Percentiles rank a stretch among this genome's conserved stretches.
These are phyloP conservation scores for Odontothrips loti DNA, from an alignment of 2,888 invertebrate species.

Conservation along the genomic window DNA sequence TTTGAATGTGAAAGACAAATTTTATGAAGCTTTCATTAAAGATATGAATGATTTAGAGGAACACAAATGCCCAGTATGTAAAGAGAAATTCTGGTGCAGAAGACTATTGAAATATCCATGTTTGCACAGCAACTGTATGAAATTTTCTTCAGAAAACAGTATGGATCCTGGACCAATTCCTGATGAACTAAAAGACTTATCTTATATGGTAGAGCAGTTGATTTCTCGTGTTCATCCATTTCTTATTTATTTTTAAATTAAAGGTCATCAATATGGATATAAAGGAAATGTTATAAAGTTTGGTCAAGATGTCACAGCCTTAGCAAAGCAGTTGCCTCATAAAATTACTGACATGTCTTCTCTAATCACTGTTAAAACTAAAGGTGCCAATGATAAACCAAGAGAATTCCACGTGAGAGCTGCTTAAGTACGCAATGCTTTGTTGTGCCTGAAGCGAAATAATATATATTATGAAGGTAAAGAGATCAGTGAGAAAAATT, in stretches of 20 bases:
- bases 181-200: conserved; percentile 21
- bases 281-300: conserved; percentile 33
- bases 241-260: conserved; percentile 29
- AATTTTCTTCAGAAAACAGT: neutral
- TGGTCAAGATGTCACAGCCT: conserved; percentile 30
- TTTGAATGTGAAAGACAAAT: neutral
- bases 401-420: neutral
- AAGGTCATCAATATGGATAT: conserved; percentile 32
- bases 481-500: conserved; percentile 3
- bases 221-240: conserved; percentile 33
- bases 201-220: conserved; percentile 31
- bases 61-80: neutral
- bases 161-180: conserved; percentile 28
- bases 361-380: neutral
- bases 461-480: conserved; percentile 28
- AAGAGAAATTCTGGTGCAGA: neutral
- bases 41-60: neutral
- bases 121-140: neutral
- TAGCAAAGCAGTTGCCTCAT: conserved; percentile 31
- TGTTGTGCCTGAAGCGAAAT: neutral
- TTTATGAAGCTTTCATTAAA: neutral
- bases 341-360: neutral
- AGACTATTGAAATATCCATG: neutral
- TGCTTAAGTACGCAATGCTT: neutral
- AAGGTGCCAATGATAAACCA: neutral